These are phyloP conservation scores for Imbricaverruca yamaguchii DNA, from an alignment of 2,888 invertebrate genomes.

Conservation along the genomic window DNA sequence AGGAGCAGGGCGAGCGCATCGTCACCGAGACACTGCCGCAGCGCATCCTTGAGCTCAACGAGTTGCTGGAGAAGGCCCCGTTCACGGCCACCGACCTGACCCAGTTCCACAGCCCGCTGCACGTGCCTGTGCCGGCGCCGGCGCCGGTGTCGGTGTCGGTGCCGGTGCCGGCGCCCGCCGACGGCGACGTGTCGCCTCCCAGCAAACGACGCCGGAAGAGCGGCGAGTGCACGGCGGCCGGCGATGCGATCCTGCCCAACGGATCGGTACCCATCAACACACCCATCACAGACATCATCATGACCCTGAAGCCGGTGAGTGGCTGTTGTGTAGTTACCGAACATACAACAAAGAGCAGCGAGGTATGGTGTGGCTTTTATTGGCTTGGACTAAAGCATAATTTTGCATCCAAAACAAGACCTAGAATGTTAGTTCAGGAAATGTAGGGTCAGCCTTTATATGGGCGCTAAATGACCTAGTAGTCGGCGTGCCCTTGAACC, in stretches of 20 bases:
- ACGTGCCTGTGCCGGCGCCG: slow-evolving; percentile 82
- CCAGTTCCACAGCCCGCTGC: slow-evolving; percentile 71
- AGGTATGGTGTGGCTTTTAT: too few relatives aligned
- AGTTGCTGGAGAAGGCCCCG: slow-evolving; percentile 69
- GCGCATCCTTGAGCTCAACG: slow-evolving; percentile 84
- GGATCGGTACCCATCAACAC: slow-evolving; percentile 85
- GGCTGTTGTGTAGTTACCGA: too few relatives aligned
- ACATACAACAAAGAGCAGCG: too few relatives aligned
- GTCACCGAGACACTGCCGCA: slow-evolving; percentile 85
- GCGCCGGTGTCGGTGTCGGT: slow-evolving; percentile 44
- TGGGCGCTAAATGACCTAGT: too few relatives aligned
- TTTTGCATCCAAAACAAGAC: too few relatives aligned
- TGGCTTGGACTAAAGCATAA: too few relatives aligned
- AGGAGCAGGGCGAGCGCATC: slow-evolving; percentile 66
- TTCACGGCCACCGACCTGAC: slow-evolving; percentile 69
- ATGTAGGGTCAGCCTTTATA: too few relatives aligned
- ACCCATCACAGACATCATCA: slow-evolving; percentile 75
- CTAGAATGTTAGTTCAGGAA: too few relatives aligned
- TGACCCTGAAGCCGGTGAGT: slow-evolving; percentile 78
- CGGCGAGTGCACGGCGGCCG: not conserved
- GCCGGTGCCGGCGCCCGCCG: slow-evolving; percentile 72
- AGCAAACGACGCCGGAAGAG: slow-evolving; percentile 28
- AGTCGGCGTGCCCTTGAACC: too few relatives aligned
- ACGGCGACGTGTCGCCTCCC: slow-evolving; percentile 33
- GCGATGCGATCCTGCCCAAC: slow-evolving; percentile 60